phyloP scores from a whole-genome alignment of 2,888 invertebrate species.

The Drosophila nr. medialis region DNA sequence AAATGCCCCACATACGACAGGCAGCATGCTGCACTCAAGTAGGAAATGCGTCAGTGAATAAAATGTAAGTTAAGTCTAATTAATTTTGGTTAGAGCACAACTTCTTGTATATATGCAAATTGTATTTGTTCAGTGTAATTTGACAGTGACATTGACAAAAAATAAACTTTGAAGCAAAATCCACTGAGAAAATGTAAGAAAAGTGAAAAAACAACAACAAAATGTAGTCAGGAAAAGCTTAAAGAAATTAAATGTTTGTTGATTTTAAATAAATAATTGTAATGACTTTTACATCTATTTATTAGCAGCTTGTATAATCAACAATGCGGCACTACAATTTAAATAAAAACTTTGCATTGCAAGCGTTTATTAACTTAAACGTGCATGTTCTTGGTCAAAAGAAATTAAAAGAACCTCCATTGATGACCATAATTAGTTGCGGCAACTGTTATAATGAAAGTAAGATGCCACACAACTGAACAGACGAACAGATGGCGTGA shows the following conservation, averaged over 20 bases:
- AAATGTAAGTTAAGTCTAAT: conserved; percentile 33
- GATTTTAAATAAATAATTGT: conserved; percentile 5
- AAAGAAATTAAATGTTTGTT: not conserved
- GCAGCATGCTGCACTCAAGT: conserved; percentile 45
- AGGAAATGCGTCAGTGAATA: conserved; percentile 41
- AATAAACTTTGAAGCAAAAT: not conserved
- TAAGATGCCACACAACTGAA: not conserved
- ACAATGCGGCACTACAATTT: conserved; percentile 20
- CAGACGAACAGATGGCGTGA: conserved; percentile 1
- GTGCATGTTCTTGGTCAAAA: conserved; percentile 34
- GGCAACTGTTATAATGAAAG: conserved; percentile 26
- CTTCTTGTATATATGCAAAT: not conserved
- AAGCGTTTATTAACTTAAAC: conserved; percentile 56
- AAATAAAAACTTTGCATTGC: conserved; percentile 49
- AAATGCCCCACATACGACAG: not conserved
- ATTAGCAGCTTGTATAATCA: conserved; percentile 3
- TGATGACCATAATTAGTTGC: conserved; percentile 42
- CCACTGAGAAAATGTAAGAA: too few species aligned
- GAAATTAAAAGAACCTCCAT: conserved; percentile 30
- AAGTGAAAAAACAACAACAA: not conserved
- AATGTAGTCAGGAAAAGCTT: not conserved
- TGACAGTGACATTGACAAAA: not conserved
- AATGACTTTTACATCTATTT: conserved; percentile 6
- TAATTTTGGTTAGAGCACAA: conserved; percentile 1
- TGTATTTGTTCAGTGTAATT: not conserved